phyloP scores from a whole-genome alignment of 2,113 vertebrate genomes.

The Pterocles orientalis region DNA sequence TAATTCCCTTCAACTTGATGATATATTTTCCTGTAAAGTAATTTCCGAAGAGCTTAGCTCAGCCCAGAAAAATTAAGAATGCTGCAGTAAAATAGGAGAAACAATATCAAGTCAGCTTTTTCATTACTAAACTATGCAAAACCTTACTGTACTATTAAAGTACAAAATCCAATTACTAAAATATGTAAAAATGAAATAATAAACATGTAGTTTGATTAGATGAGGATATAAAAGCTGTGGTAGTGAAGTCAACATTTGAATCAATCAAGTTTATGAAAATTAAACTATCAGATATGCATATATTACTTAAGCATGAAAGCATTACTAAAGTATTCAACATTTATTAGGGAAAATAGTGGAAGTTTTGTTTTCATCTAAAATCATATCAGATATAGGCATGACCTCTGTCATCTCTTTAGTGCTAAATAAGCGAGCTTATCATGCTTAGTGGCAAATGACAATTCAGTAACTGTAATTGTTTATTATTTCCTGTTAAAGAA shows the following conservation, averaged over 20 bases:
- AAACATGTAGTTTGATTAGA: conserved; percentile 62
- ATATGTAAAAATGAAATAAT: conserved; percentile 62
- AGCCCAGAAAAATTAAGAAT: conserved; percentile 38
- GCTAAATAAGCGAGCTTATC: neutral
- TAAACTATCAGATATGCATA: conserved; percentile 48
- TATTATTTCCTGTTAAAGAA: neutral
- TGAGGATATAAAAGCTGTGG: conserved; percentile 60
- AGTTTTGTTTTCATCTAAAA: neutral
- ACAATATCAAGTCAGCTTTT: conserved; percentile 55
- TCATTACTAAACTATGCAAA: conserved; percentile 30
- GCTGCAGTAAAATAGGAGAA: conserved; percentile 26
- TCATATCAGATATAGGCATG: neutral
- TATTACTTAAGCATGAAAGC: conserved; percentile 24
- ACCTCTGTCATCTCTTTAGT: neutral
- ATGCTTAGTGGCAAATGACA: neutral
- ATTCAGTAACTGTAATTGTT: neutral
- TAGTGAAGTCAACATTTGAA: conserved; percentile 59
- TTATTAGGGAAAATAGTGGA: neutral
- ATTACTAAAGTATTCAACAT: conserved; percentile 10
- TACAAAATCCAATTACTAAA: conserved; percentile 62
- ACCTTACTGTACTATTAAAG: conserved; percentile 42
- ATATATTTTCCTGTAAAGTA: neutral
- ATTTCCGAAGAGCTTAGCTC: conserved; percentile 34
- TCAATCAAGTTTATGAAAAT: conserved; percentile 74
- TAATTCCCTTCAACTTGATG: conserved; percentile 4